phyloP scores from a whole-genome alignment of 2,113 vertebrate genomes.

The Mobula hypostoma region DNA sequence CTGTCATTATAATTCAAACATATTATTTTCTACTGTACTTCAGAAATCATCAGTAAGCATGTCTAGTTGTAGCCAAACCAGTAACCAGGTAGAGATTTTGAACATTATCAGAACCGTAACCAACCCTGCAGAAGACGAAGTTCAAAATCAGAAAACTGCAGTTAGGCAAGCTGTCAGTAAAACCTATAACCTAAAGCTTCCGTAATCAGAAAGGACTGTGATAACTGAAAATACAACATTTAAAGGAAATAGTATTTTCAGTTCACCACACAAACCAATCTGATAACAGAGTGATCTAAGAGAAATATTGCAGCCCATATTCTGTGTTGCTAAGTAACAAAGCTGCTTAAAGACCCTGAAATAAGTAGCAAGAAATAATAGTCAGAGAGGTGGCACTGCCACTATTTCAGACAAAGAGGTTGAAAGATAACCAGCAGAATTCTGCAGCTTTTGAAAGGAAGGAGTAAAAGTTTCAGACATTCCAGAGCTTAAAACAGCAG shows the following conservation, averaged over 20 bases:
- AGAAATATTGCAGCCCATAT: conserved; percentile 57
- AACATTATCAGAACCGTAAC: not conserved
- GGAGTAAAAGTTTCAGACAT: not conserved
- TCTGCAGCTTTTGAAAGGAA: not conserved
- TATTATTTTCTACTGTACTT: not conserved
- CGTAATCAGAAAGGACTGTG: conserved; percentile 41
- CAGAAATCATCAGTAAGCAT: not conserved
- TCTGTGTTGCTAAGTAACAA: conserved; percentile 72
- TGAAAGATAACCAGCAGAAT: conserved; percentile 43
- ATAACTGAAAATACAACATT: conserved; percentile 44
- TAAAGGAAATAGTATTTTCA: conserved; percentile 32
- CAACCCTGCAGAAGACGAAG: not conserved
- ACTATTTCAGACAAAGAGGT: conserved; percentile 45
- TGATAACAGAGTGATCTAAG: conserved; percentile 50
- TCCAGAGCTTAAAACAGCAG: not conserved
- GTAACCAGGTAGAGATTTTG: not conserved
- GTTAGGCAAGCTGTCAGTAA: not conserved
- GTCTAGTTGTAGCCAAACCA: not conserved
- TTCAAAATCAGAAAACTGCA: not conserved
- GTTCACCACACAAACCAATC: conserved; percentile 48
- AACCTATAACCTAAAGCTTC: not conserved
- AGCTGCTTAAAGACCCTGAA: conserved; percentile 51
- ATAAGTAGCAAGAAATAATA: conserved; percentile 48
- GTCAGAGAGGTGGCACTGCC: conserved; percentile 44
- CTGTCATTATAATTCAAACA: not conserved